A percentile compares a stretch with the other conserved stretches of the same genome.
phyloP scores from a whole-genome alignment of 2,797 vertebrate genomes.

The Delichon dasypus region DNA sequence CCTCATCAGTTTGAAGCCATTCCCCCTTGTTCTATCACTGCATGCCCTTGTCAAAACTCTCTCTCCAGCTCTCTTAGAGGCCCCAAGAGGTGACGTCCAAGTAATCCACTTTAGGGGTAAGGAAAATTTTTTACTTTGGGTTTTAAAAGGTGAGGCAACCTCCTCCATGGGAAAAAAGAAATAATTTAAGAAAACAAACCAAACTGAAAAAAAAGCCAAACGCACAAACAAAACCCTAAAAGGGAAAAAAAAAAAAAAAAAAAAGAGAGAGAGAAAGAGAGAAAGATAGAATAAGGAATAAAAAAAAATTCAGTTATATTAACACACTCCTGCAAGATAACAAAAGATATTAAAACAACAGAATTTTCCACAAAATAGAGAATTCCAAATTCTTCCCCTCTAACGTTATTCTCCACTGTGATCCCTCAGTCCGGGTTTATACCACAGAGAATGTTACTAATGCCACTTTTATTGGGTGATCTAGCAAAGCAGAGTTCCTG shows the following conservation, averaged over 20 bases:
- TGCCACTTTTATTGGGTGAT: neutral
- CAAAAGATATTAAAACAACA: neutral
- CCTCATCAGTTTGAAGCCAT: neutral
- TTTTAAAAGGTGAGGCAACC: neutral
- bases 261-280: fast-evolving
- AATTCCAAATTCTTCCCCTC: neutral
- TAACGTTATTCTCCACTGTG: fast-evolving
- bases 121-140: neutral
- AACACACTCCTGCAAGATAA: neutral
- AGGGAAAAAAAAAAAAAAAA: neutral
- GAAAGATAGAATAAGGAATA: too few relatives aligned
- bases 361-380: neutral
- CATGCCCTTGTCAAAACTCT: neutral
- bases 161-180: neutral
- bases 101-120: too few relatives aligned
- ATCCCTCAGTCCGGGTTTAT: neutral
- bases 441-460: neutral
- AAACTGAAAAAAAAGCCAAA: neutral
- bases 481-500: neutral
- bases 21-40: neutral
- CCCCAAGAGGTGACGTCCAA: neutral
- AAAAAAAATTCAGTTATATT: too few relatives aligned
- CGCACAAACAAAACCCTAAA: neutral
- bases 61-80: neutral
- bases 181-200: too few relatives aligned